These are phyloP conservation scores for Platalea minor DNA, from an alignment of 2,797 vertebrate species.

Conservation along the genomic window DNA sequence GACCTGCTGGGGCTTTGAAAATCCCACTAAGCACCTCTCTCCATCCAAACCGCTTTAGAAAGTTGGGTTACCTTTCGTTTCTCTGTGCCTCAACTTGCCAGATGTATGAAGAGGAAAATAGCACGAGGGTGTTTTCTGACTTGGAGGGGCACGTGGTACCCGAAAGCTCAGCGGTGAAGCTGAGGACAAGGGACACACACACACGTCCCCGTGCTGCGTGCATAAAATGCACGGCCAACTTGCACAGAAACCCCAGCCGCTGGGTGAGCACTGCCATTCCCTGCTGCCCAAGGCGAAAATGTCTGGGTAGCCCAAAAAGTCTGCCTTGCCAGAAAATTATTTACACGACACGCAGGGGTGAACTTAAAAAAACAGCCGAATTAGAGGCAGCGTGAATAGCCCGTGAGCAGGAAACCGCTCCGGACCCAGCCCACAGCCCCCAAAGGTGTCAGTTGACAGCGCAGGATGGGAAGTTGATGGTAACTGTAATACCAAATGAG, in stretches of 20 bases:
- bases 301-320: not conserved
- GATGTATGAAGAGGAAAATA: not conserved
- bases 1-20: not conserved
- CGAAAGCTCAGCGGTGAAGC: not conserved
- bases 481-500: not conserved
- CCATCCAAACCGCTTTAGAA: not conserved
- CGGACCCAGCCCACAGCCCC: conserved; percentile 21
- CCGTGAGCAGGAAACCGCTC: not conserved
- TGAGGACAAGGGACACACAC: not conserved
- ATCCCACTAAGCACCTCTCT: not conserved
- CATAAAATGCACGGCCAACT: fast-evolving
- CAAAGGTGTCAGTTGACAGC: conserved; percentile 21
- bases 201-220: not conserved
- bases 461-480: not conserved
- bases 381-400: not conserved
- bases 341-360: not conserved
- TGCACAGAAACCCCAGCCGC: not conserved
- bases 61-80: no score
- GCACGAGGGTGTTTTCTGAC: not conserved
- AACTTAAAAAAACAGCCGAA: not conserved
- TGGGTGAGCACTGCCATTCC: not conserved
- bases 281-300: not conserved
- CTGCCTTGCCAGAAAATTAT: not conserved
- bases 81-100: not conserved
- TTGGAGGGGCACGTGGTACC: not conserved